Conservation (phyloP, 1,140 invertebrate genomes). For the Ceratosolen fusciceps region DNA sequence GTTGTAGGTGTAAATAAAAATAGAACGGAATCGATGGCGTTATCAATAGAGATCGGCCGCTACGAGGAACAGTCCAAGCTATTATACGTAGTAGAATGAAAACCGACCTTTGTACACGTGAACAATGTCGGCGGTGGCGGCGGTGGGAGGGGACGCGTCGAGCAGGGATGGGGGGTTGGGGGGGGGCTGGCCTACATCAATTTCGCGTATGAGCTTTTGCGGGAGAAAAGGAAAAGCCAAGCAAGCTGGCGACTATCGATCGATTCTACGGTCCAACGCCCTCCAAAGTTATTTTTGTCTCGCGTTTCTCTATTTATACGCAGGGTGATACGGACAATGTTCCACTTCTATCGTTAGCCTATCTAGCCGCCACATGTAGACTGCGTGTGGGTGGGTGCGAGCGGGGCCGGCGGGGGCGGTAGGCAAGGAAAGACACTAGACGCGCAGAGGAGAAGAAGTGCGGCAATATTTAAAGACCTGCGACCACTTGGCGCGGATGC, state of each 20-base stretch:
- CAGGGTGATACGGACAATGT: slow-evolving; percentile 64
- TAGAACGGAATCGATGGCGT: too few species aligned
- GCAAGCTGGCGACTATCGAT: slow-evolving; percentile 52
- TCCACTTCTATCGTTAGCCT: slow-evolving; percentile 63
- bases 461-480: slow-evolving; percentile 54
- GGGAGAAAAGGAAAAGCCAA: neutral
- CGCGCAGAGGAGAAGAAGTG: neutral
- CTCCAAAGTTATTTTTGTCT: slow-evolving; percentile 64
- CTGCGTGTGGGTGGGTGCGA: too few species aligned
- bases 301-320: slow-evolving; percentile 64
- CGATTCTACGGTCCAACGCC: slow-evolving; percentile 67
- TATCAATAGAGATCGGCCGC: too few species aligned
- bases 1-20: too few species aligned
- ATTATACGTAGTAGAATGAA: too few species aligned
- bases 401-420: neutral
- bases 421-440: neutral
- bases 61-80: too few species aligned
- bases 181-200: neutral
- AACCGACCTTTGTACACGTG: neutral
- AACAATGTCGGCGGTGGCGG: too few species aligned
- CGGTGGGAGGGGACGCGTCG: too few species aligned
- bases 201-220: neutral
- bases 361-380: neutral
- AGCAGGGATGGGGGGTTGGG: too few species aligned
- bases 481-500: slow-evolving; percentile 57